Base-by-base conservation (phyloP, 2,797 vertebrate genomes). In the Diglossa cyanea region DNA sequence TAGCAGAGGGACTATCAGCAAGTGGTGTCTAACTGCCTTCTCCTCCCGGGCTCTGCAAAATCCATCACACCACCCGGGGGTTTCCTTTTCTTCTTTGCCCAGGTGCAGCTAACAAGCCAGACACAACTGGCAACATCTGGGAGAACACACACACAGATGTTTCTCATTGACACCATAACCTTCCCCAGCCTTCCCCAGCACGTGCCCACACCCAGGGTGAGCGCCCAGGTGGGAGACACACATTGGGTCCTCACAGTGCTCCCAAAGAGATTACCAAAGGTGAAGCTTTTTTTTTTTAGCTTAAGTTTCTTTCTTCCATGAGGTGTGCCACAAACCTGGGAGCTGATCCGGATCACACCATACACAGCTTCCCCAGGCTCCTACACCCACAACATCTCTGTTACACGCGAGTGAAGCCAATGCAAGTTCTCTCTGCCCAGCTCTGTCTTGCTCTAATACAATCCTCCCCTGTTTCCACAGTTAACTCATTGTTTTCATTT, bases 21-120 rank as follows among this genome's bases (percentile, higher is more conserved):
- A 96, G 87, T 57, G 45, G 48, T 54, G 81, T 71, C 92, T 80
- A 94, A 96, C 81, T 71, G 73, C 88, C 39, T 53, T 60, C 89
- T 93, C 58, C 84, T 92, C 78, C 53, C 35, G 26, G 65, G 26
- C 19, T 70, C 89, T 91, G 91, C 84, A 74, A 88, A 95, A 95
- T 48, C 87, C 89, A 94, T 91, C 82, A 58, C 78, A 57, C 79
- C 62, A 80, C 87, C 58, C 66, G 0, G 87, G 84, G 70, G 30
- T 66, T 96, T 94, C 70, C 87, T 87, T 57, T 86, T 44, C 87
- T 87, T 91, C 89, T 95, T 88, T 88, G 82, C 93, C 89, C 94
- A 93, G 92, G 86, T 94, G 95, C 86, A 81, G 88, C 88, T 93
- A 95, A 94, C 91, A 96, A 79, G 77, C 85, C 90, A 88, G 93